Evolutionary conservation across 1,140 invertebrate species (phyloP).

Genomic region (Hormaphis cornu): DNA sequence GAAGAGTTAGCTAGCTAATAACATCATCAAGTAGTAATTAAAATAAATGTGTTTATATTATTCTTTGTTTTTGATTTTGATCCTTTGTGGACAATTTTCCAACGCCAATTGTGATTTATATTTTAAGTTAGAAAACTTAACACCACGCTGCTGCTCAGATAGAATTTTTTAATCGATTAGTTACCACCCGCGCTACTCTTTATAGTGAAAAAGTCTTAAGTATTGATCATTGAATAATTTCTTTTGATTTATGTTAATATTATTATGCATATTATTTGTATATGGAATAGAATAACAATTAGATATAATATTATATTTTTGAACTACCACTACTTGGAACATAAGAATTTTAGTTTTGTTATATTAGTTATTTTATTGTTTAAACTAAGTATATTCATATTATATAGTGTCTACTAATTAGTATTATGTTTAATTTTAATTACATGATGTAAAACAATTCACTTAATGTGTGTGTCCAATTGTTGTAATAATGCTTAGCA

Average conservation of each 20-base stretch:
- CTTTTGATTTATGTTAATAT: background rate
- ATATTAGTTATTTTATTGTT: background rate
- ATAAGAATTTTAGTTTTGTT: slow-evolving; percentile 5
- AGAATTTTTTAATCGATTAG: slow-evolving; percentile 6
- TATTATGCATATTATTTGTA: background rate
- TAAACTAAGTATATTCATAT: too few relatives aligned
- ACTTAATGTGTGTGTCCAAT: too few relatives aligned
- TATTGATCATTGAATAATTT: background rate
- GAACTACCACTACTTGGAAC: background rate
- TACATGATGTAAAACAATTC: too few relatives aligned
- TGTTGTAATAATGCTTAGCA: too few relatives aligned
- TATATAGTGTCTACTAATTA: too few relatives aligned
- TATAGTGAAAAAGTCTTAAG: background rate
- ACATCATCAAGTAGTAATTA: background rate
- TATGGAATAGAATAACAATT: background rate
- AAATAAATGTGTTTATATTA: background rate
- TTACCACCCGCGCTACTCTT: background rate
- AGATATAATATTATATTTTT: background rate
- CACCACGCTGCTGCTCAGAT: background rate
- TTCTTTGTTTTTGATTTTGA: background rate
- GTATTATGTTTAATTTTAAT: too few relatives aligned
- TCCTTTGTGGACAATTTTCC: background rate
- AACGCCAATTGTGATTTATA: slow-evolving; percentile 27
- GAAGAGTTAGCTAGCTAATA: background rate
- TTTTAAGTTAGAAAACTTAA: slow-evolving; percentile 16